These are phyloP conservation scores for Eonycteris spelaea DNA, from an alignment of 2,113 vertebrate genomes.

Conservation along the genomic window DNA sequence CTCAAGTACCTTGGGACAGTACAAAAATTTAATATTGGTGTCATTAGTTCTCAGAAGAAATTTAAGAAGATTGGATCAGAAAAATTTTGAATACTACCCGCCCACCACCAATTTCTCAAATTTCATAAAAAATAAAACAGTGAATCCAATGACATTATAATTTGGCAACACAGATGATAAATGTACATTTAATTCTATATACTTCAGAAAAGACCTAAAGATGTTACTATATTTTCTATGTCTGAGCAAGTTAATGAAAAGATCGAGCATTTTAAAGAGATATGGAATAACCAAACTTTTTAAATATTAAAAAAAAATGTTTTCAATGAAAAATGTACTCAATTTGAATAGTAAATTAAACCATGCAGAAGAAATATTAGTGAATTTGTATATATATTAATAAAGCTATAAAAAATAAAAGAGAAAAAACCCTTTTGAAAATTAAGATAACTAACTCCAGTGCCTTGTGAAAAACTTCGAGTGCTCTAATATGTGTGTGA, in stretches of 20 bases:
- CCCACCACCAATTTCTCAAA: not conserved
- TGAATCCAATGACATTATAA: not conserved
- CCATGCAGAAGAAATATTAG: not conserved
- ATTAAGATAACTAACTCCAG: not conserved
- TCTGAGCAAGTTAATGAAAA: not conserved
- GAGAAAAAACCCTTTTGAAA: not conserved
- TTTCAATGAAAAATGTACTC: not conserved
- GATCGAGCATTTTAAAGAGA: not conserved
- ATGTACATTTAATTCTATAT: not conserved
- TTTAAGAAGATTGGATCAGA: not conserved
- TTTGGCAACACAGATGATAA: not conserved
- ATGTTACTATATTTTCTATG: not conserved
- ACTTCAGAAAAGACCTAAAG: not conserved
- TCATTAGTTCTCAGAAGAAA: not conserved
- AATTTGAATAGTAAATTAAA: not conserved
- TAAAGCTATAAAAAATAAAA: not conserved
- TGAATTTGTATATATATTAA: not conserved
- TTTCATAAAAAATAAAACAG: not conserved
- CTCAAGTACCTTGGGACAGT: not conserved
- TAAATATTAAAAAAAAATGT: not conserved
- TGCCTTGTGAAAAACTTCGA: not conserved
- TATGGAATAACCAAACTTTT: not conserved
- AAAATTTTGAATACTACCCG: not conserved
- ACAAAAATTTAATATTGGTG: not conserved
- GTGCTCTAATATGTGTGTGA: not conserved